Base-by-base conservation (phyloP, 1,140 invertebrate species). In the Bombus cullumanus region DNA sequence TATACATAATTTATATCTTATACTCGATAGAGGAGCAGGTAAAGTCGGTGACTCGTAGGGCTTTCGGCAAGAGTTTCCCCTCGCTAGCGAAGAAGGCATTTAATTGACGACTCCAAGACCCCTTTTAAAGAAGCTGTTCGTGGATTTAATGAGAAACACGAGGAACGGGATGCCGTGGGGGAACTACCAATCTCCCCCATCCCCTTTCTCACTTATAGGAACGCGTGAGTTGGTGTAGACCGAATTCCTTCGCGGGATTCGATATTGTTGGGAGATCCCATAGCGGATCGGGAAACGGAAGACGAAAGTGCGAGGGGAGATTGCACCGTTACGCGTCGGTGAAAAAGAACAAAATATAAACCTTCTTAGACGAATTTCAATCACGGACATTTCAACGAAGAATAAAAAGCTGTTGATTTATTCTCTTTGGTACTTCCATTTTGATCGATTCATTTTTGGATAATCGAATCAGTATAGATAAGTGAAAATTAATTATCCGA, bases 131-230 rank as follows among this genome's bases (percentile, higher is more conserved):
- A 88, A 88, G 86, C 87, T 81, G 87, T 85, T 85, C 53, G 62
- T n/a, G 77, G 37, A 78, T 88, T 88, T 89, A 88, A 89, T 85
- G 87, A 88, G 87, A 88, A 88, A 88, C 83, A 68, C 73, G 76
- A 74, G 57, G 59, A 76, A 79, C 18, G 53, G 62, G 72, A 43
- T 13, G 15, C 9, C 3, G 69, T 47, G 37, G 57, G 62, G 57
- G 53, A 69, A 76, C 68, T 53, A 78, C 25, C 68, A 13, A 59
- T 79, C 69, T 31, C 5, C 6, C 43, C 62, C 28, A 15, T 28
- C 25, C 41, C 41, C 43, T 83, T 53, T 57, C 64, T 83, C 41
- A n/a, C 76, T 28, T 41, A 34, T 0, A 34, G 39, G 41, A 82
- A 75, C 25, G 53, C 71, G 47, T 8, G 69, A 13, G 28, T 62